Base-by-base conservation (phyloP, 2,888 invertebrate species). In the Melieria omissa region DNA sequence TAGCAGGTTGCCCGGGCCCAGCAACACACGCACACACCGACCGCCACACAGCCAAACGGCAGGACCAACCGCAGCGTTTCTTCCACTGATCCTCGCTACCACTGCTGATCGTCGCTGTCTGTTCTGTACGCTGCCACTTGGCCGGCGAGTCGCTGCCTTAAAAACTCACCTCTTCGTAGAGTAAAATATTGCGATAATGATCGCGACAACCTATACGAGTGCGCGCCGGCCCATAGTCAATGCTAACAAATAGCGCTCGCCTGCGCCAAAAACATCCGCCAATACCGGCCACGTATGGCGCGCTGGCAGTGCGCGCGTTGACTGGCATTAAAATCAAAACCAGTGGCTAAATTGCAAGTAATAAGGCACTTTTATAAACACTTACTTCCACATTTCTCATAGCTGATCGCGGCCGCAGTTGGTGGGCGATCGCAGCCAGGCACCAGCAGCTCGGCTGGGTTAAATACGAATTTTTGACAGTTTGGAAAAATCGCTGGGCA, bases 301-400 rank as follows among this genome's bases (percentile, higher is more conserved):
- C 54, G 54, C 41, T 58, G 12, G 45, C 52, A 52, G 52, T 9
- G 8, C 8, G 12, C 49, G 12, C 5, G 52, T 52, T 5, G n/a
- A 5, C 14, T 67, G 80, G 77, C 41, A 29, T 29, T 78, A 83
- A 81, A 84, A 84, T 84, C 83, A 84, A 84, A 84, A 84, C 84
- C 84, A 84, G 84, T 84, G 85, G 84, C 84, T 84, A 85, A 84
- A 84, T 85, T 82, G 84, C 84, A 80, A 82, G 82, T 85, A 84
- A 84, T 84, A 84, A 84, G 85, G 83, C 81, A 83, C 73, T 81
- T 82, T 83, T 82, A 81, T 81, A 83, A 82, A 83, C 82, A 72
- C 67, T 74, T 72, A 70, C 71, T 65, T 73, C 60, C 57, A 12
- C 82, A 80, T 77, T 81, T 80, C 54, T 75, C 78, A 55, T 58